Conservation (phyloP, 2,113 vertebrate genomes). For the Nematolebias whitei region DNA sequence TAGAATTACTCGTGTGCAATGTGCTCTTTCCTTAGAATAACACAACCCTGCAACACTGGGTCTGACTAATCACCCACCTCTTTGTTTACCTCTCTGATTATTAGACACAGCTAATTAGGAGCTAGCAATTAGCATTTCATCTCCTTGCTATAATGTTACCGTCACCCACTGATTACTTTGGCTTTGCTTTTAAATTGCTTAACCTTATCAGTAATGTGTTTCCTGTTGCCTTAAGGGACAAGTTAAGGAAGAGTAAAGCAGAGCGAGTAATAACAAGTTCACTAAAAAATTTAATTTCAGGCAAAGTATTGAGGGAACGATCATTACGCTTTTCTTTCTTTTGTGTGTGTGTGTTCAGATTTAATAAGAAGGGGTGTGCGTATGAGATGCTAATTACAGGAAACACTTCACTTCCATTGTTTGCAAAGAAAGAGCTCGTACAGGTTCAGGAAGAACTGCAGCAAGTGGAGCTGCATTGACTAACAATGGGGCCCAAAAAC, state of each 20-base stretch:
- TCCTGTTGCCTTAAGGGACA: constrained; percentile 23
- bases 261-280: constrained; percentile 17
- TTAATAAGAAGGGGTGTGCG: constrained; percentile 30
- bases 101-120: constrained; percentile 57
- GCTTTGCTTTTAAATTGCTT: constrained; percentile 53
- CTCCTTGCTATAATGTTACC: constrained; percentile 8
- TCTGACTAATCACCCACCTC: constrained; percentile 34
- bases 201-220: constrained; percentile 55
- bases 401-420: constrained; percentile 60
- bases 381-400: constrained; percentile 57
- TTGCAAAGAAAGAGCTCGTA: constrained; percentile 33
- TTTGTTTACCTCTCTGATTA: constrained; percentile 52
- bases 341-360: constrained; percentile 1
- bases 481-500: constrained; percentile 40
- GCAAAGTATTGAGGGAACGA: constrained; percentile 7
- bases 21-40: no score
- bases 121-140: constrained; percentile 38
- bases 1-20: no score
- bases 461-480: constrained; percentile 43
- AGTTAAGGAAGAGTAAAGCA: constrained; percentile 25
- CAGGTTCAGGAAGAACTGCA: constrained; percentile 40
- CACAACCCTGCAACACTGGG: constrained; percentile 22
- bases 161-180: constrained; percentile 45
- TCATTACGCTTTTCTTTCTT: constrained; percentile 17
- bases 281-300: constrained; percentile 22